Evolutionary conservation across 2,797 vertebrate genomes (phyloP), one percentile per base, ranked within the genome.

Genomic region (Microctenopoma stevenorrisi): DNA sequence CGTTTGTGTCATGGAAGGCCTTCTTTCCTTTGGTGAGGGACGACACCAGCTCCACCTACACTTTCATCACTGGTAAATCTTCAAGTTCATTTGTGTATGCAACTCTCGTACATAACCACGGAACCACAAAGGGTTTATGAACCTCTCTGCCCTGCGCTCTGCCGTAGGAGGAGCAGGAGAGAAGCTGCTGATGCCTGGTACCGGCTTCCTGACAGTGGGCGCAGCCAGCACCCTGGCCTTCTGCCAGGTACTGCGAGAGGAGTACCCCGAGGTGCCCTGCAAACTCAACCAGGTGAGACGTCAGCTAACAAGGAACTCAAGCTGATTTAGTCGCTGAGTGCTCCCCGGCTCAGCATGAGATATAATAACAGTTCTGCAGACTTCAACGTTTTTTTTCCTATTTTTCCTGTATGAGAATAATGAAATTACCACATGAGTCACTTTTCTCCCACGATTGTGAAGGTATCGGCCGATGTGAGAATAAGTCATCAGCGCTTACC

Each of bases 151-250:
- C 37, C 37, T 37, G 8, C 14, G 7, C 14, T 56, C 37, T 43
- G 14, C 50, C 22, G 0, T 78, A 96, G 95, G 95, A 16, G 95
- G 94, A 18, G 95, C 94, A 1, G 95, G 95, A 1, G 95, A 95
- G 50, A 94, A 94, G 79, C 43, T 96, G 68, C 88, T 96, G 75
- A 95, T 95, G 94, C 95, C 94, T 0, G 95, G 95, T 0, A 96
- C 95, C 0, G 95, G 95, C 26, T 96, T 96, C 89, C 89, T 96
- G 74, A 96, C 94, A 0, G 78, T 96, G 4, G 95, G 95, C 1
- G 93, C 95, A 5, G 94, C 94, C 5, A 94, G 93, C 62, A 81
- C 92, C 0, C 76, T 95, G 83, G 93, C 95, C 1, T 96, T 96
- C 89, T 95, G 95, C 74, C 94, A 93, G 79, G 91, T 95, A 0